Percentiles rank a stretch among this genome's conserved stretches.
These are phyloP conservation scores for Eriosoma lanigerum DNA, from an alignment of 1,140 invertebrate genomes.

Conservation along the genomic window DNA sequence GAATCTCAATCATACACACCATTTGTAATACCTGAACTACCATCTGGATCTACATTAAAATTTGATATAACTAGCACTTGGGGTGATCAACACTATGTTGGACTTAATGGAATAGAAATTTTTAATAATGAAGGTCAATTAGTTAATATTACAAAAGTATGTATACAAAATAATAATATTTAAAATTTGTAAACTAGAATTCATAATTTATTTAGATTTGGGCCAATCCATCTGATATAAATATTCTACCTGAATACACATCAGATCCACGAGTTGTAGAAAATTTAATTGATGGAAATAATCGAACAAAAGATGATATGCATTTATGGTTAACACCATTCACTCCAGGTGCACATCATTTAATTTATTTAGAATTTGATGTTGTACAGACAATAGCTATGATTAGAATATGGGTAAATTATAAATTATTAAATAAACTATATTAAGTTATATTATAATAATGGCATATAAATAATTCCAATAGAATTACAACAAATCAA, in stretches of 20 bases:
- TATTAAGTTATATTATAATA: not conserved
- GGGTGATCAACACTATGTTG: slow-evolving; percentile 81
- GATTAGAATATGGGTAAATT: slow-evolving; percentile 76
- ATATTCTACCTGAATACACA: slow-evolving; percentile 64
- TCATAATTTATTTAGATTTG: slow-evolving; percentile 60
- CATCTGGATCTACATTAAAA: slow-evolving; percentile 67
- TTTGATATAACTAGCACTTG: slow-evolving; percentile 75
- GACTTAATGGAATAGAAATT: slow-evolving; percentile 78
- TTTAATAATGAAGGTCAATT: slow-evolving; percentile 68
- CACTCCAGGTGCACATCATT: slow-evolving; percentile 63
- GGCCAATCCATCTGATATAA: slow-evolving; percentile 65
- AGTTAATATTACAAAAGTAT: slow-evolving; percentile 63
- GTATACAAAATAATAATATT: slow-evolving; percentile 31
- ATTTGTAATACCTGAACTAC: slow-evolving; percentile 72
- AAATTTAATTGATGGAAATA: slow-evolving; percentile 72
- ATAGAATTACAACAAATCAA: slow-evolving; percentile 84
- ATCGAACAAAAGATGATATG: slow-evolving; percentile 73
- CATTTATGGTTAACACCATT: slow-evolving; percentile 75
- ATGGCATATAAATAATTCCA: slow-evolving; percentile 55
- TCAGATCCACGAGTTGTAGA: slow-evolving; percentile 65
- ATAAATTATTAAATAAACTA: not conserved
- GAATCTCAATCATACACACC: slow-evolving; percentile 31
- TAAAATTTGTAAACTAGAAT: not conserved
- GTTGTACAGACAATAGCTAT: slow-evolving; percentile 66
- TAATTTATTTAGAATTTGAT: slow-evolving; percentile 65